phyloP scores from a whole-genome alignment of 1,140 invertebrate genomes.

The Drosophila tristis region DNA sequence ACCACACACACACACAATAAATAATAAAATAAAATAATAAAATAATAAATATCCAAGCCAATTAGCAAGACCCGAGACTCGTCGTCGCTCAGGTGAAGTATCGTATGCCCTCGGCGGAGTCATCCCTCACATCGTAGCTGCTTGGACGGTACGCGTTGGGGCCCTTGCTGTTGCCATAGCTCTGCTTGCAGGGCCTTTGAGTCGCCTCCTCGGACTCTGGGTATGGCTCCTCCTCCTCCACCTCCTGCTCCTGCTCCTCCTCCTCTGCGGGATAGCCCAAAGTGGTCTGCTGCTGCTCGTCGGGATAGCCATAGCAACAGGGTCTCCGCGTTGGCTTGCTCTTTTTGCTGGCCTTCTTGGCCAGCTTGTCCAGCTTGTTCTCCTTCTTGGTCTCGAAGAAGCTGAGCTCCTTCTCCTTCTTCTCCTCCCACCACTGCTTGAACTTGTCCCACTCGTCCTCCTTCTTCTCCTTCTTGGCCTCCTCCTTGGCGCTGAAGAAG shows the following conservation, averaged over 20 bases:
- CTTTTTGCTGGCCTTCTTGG: slow-evolving; percentile 51
- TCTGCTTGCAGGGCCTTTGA: slow-evolving; percentile 15
- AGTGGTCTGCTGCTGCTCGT: slow-evolving; percentile 4
- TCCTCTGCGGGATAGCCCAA: slow-evolving; percentile 3
- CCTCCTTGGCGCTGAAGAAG: slow-evolving; percentile 55
- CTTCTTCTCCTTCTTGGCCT: slow-evolving; percentile 59
- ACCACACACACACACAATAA: slow-evolving; percentile 29
- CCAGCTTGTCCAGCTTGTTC: slow-evolving; percentile 40
- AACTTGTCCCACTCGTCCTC: slow-evolving; percentile 60
- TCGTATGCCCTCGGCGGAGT: slow-evolving; percentile 51
- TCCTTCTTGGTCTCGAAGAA: slow-evolving; percentile 62
- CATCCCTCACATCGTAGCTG: slow-evolving; percentile 53
- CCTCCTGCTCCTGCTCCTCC: slow-evolving; percentile 18
- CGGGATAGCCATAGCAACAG: slow-evolving; percentile 29
- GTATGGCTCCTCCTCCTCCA: slow-evolving; percentile 12
- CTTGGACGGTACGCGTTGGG: slow-evolving; percentile 9
- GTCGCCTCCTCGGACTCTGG: slow-evolving; percentile 26
- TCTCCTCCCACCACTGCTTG: slow-evolving; percentile 64
- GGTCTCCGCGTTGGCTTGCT: slow-evolving; percentile 30
- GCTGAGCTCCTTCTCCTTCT: slow-evolving; percentile 57
- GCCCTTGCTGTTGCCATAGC: slow-evolving; percentile 4
- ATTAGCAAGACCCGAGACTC: slow-evolving; percentile 13
- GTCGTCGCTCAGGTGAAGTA: slow-evolving; percentile 54
- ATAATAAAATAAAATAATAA: slow-evolving; percentile 26
- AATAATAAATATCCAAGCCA: slow-evolving; percentile 43